These are phyloP conservation scores for Holacanthella duospinosa DNA, from an alignment of 2,888 invertebrate species.

Conservation along the genomic window DNA sequence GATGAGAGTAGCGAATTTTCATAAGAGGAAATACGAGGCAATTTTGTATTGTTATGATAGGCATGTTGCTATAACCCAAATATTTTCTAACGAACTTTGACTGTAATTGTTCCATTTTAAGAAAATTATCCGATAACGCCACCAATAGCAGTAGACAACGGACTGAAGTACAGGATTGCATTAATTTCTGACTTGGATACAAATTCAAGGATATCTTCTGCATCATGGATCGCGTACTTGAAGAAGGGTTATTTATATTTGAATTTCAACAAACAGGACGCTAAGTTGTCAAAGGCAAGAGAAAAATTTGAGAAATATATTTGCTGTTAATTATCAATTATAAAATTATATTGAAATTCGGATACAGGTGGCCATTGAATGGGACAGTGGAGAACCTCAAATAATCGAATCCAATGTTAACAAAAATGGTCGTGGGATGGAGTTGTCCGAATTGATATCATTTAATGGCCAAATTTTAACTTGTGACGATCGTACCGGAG, in stretches of 20 bases:
- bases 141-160: conserved; percentile 52
- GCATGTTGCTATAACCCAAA: no score
- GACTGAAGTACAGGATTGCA: conserved; percentile 68
- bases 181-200: conserved; percentile 89
- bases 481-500: conserved; percentile 93
- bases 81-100: no score
- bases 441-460: conserved; percentile 84
- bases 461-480: conserved; percentile 81
- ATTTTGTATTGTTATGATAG: no score
- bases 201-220: conserved; percentile 58
- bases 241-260: conserved; percentile 22
- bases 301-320: no score
- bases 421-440: conserved; percentile 85
- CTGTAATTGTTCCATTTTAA: no score
- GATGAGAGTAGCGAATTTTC: no score
- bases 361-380: conserved; percentile 9
- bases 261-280: conserved; percentile 18
- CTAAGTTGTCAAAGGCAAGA: conserved; percentile 22
- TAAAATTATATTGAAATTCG: neutral
- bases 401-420: conserved; percentile 61
- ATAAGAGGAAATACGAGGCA: no score
- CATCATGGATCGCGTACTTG: conserved; percentile 40
- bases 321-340: no score
- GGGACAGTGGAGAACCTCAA: conserved; percentile 12
- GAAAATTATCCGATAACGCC: conserved; percentile 73